Evolutionary conservation across 2,113 vertebrate genomes (phyloP).

Genomic region (Nansenia antarctica): DNA sequence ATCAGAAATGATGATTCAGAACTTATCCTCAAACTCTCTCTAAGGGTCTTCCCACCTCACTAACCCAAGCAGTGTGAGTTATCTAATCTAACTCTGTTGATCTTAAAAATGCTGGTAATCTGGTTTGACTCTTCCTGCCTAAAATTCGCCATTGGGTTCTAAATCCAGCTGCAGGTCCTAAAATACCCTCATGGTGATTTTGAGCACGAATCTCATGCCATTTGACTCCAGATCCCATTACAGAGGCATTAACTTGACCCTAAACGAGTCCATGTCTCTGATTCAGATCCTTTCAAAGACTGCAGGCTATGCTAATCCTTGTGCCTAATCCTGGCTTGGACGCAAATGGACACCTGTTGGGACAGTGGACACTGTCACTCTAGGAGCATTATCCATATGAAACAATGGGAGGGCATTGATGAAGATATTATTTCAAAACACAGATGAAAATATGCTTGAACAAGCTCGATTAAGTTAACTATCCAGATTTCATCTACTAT

Average conservation of each 20-base stretch:
- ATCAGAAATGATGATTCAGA: too few relatives aligned
- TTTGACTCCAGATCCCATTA: conserved; percentile 58
- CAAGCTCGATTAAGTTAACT: background rate
- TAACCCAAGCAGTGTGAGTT: background rate
- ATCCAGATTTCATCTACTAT: too few relatives aligned
- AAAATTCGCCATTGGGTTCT: conserved; percentile 3
- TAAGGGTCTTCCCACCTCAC: too few relatives aligned
- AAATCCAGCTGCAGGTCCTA: conserved; percentile 28
- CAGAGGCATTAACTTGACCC: conserved; percentile 43
- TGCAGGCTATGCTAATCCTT: conserved; percentile 46
- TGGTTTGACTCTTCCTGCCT: conserved; percentile 11
- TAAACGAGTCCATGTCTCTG: conserved; percentile 24
- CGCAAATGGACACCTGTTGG: conserved; percentile 20
- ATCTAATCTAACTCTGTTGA: conserved; percentile 15
- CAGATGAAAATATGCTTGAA: background rate
- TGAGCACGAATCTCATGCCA: conserved; percentile 26
- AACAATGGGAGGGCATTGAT: background rate
- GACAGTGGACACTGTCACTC: background rate
- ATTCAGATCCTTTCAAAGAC: conserved; percentile 59
- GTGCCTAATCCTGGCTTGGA: conserved; percentile 41
- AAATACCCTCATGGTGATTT: conserved; percentile 21
- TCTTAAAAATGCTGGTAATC: conserved; percentile 24
- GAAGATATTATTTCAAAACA: background rate
- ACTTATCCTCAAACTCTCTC: too few relatives aligned
- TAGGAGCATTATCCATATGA: background rate